phyloP scores from a whole-genome alignment of 2,888 invertebrate species.

The Dione vanillae region DNA sequence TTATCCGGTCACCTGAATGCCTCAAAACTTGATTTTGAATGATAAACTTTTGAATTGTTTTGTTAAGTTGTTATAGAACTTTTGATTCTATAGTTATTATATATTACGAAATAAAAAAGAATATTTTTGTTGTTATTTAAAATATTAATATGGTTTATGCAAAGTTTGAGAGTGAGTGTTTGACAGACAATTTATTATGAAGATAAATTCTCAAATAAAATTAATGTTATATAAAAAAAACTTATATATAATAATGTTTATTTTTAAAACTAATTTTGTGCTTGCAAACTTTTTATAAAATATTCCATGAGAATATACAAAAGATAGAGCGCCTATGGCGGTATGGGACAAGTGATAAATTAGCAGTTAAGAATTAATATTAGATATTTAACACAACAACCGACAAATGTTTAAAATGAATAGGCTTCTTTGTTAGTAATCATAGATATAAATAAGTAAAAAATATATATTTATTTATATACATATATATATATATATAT shows the following conservation, averaged over 20 bases:
- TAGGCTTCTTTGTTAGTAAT: background rate
- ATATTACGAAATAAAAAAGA: too few relatives aligned
- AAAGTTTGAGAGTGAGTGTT: too few relatives aligned
- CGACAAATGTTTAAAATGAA: background rate
- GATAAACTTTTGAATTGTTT: background rate
- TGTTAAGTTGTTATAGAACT: background rate
- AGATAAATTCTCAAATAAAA: too few relatives aligned
- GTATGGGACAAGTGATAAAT: constrained; percentile 6
- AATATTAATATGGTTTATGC: too few relatives aligned
- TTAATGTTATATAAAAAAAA: too few relatives aligned
- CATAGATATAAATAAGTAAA: background rate
- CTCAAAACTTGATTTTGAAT: constrained; percentile 18
- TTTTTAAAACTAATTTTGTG: background rate
- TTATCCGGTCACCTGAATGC: constrained; percentile 47
- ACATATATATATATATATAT: background rate
- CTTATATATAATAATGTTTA: background rate
- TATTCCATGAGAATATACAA: too few relatives aligned
- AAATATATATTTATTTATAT: too few relatives aligned
- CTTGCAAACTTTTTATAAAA: background rate
- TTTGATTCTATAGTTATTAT: background rate
- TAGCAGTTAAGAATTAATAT: constrained; percentile 2
- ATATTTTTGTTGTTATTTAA: too few relatives aligned
- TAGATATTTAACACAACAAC: background rate
- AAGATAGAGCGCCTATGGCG: too few relatives aligned
- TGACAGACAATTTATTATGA: too few relatives aligned